phyloP scores from a whole-genome alignment of 2,888 invertebrate species.

The Falcaria lacertinaria region DNA sequence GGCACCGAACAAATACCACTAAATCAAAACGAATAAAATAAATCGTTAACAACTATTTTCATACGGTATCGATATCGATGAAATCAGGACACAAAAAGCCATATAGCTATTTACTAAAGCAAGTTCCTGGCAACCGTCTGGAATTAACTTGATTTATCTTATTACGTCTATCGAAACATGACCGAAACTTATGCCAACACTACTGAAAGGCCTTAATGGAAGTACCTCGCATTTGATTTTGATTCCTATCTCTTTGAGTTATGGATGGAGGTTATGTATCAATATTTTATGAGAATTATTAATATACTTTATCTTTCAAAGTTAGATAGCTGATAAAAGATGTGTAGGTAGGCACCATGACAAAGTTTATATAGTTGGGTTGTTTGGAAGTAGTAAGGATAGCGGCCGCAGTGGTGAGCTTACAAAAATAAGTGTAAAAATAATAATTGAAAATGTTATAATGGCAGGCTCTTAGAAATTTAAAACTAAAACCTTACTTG shows the following conservation, averaged over 20 bases:
- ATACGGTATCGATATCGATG: constrained; percentile 33
- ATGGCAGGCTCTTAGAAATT: too few species aligned
- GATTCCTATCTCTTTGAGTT: constrained; percentile 28
- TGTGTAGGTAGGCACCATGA: constrained; percentile 22
- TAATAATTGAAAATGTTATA: too few species aligned
- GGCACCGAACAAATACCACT: constrained; percentile 1
- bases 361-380: constrained; percentile 20
- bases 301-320: constrained; percentile 60
- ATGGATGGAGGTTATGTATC: constrained; percentile 26
- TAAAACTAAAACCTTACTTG: too few species aligned
- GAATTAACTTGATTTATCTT: constrained; percentile 62
- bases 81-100: constrained; percentile 43
- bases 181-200: constrained; percentile 37
- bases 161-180: constrained; percentile 60
- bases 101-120: constrained; percentile 48
- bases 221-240: constrained; percentile 21
- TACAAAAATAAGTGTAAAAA: neutral
- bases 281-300: constrained; percentile 33
- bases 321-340: constrained; percentile 63
- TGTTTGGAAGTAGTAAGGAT: constrained; percentile 14
- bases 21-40: constrained; percentile 24
- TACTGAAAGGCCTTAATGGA: constrained; percentile 32
- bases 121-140: constrained; percentile 38
- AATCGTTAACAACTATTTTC: constrained; percentile 30
- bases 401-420: neutral